phyloP scores from a whole-genome alignment of 2,113 vertebrate genomes.

The Engystomops pustulosus region DNA sequence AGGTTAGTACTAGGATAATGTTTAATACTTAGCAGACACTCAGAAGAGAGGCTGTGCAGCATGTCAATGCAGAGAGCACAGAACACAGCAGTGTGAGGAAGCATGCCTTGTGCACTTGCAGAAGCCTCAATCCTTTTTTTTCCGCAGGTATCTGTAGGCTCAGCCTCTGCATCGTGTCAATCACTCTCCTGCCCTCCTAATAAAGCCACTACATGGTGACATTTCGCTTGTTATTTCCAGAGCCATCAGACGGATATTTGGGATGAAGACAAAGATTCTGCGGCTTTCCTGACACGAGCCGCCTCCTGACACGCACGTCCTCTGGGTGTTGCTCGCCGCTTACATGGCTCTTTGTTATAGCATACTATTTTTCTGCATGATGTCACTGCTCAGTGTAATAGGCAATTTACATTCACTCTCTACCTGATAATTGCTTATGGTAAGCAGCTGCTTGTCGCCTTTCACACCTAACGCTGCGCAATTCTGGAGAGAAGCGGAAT shows the following conservation, averaged over 20 bases:
- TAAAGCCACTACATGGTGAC: not conserved
- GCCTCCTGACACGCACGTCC: not conserved
- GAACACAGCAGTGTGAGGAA: no score
- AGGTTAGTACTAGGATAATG: no score
- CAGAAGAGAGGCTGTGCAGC: no score
- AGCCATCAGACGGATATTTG: not conserved
- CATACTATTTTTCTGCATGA: not conserved
- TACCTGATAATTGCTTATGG: slow-evolving; percentile 40
- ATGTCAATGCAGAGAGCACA: no score
- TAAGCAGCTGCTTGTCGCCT: slow-evolving; percentile 30
- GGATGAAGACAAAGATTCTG: not conserved
- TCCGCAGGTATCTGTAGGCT: not conserved
- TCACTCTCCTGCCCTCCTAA: not conserved
- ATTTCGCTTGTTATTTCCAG: not conserved
- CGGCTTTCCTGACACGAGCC: not conserved
- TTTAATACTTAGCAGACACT: no score
- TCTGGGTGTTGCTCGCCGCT: not conserved
- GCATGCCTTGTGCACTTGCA: no score
- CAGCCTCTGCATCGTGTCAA: not conserved
- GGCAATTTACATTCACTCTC: slow-evolving; percentile 18
- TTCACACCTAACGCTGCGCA: slow-evolving; percentile 18
- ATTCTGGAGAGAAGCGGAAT: not conserved
- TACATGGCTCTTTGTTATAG: not conserved
- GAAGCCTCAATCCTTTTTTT: no score
- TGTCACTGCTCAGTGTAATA: not conserved